These are phyloP conservation scores for Hemibagrus guttatus DNA, from an alignment of 2,797 vertebrate genomes.

Conservation along the genomic window DNA sequence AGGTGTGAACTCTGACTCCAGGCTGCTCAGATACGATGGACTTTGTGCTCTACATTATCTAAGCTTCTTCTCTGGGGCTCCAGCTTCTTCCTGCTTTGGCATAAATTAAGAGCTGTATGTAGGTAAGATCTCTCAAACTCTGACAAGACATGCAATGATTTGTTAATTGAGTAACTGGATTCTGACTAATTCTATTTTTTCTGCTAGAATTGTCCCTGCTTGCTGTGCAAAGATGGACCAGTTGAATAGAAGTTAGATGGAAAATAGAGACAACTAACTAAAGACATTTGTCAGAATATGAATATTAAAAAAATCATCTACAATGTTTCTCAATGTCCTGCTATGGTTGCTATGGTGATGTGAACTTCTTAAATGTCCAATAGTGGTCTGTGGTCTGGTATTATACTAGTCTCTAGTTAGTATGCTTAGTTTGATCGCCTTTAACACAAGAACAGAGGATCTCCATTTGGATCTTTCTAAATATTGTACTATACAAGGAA, in stretches of 20 bases:
- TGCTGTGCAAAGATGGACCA: not conserved
- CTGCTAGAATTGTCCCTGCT: not conserved
- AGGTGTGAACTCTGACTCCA: conserved; percentile 59
- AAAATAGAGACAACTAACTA: not conserved
- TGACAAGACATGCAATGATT: not conserved
- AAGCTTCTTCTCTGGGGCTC: conserved; percentile 7
- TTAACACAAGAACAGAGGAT: too few species aligned
- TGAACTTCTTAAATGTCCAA: not conserved
- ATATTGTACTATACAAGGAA: not conserved
- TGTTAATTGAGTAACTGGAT: too few species aligned
- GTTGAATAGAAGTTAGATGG: not conserved
- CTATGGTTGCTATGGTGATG: not conserved
- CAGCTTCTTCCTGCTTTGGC: conserved; percentile 29
- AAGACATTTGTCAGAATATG: not conserved
- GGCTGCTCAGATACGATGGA: not conserved
- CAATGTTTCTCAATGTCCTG: not conserved
- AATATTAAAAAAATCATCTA: not conserved
- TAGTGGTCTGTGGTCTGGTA: too few species aligned
- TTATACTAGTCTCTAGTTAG: not conserved
- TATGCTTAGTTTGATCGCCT: not conserved
- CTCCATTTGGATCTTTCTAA: not conserved
- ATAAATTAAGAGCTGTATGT: conserved; percentile 8
- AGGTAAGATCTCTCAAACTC: not conserved
- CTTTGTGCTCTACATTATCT: not conserved
- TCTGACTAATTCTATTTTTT: not conserved